Evolutionary conservation across 2,797 vertebrate species (phyloP), one percentile per base, ranked within the genome.

Genomic region (Pampus argenteus): DNA sequence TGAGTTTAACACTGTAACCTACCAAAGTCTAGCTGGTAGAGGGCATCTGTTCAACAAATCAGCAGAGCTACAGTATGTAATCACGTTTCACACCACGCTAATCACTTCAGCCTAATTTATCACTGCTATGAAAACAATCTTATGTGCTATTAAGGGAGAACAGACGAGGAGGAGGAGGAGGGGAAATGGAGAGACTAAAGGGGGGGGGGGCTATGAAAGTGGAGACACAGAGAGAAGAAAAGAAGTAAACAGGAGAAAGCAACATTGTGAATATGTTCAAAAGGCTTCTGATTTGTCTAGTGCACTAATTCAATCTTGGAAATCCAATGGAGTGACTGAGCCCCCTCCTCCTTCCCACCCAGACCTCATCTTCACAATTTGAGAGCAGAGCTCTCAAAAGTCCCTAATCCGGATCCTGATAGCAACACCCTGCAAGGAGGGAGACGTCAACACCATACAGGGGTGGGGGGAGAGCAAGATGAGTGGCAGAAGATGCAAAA

Each of bases 61-160:
- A 93, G 91, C 88, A 88, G 79, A 85, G 91, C 93, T 86, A 85
- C 71, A 78, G 80, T 74, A 83, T 92, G 91, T 93, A 94, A 94
- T 94, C 93, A 92, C 84, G 84, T 93, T 93, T 93, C 93, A 93
- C 93, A 88, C 89, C 84, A 84, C 74, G 82, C 94, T 94, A 94
- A 95, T 95, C 92, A 94, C 93, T 94, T 93, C 92, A 92, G 91
- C 84, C 85, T 90, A 89, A 94, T 94, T 94, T 93, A 92, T 90
- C 92, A 85, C 78, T 72, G 90, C 86, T 86, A 88, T 78, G 82
- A 93, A 93, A 93, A 92, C 89, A 91, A 85, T 88, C 87, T 81
- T 67, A 64, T 58, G 75, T 60, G 18, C 71, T 78, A 71, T 80
- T 83, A 79, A 78, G 71, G 72, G 76, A 74, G 52, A 64, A 66